Evolutionary conservation across 2,888 invertebrate genomes (phyloP).

Genomic region (Tachystola acroxantha): DNA sequence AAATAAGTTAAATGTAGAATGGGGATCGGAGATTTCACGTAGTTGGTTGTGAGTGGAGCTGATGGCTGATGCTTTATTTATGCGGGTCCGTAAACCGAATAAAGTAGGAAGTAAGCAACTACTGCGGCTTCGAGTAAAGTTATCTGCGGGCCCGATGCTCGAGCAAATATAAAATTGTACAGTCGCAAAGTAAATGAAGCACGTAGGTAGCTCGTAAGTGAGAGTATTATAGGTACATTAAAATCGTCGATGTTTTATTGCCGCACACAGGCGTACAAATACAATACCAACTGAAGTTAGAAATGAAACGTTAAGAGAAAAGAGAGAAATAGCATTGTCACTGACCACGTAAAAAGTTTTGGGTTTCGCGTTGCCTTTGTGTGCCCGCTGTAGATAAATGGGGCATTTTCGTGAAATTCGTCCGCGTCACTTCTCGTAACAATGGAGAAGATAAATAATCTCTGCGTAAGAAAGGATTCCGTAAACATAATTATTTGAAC

Average conservation of each 20-base stretch:
- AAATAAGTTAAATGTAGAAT: slow-evolving; percentile 36
- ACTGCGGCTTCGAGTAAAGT: slow-evolving; percentile 44
- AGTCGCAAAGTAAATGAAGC: slow-evolving; percentile 36
- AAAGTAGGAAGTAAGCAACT: slow-evolving; percentile 58
- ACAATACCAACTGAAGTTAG: slow-evolving; percentile 53
- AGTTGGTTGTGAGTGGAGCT: slow-evolving; percentile 39
- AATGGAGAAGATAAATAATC: slow-evolving; percentile 75
- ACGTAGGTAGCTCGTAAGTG: slow-evolving; percentile 23
- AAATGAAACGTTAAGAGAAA: slow-evolving; percentile 68
- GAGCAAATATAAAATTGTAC: slow-evolving; percentile 54
- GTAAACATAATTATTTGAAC: slow-evolving; percentile 76
- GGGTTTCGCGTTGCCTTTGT: slow-evolving; percentile 72
- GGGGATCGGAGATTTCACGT: slow-evolving; percentile 28
- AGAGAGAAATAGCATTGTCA: slow-evolving; percentile 69
- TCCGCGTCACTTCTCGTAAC: slow-evolving; percentile 73
- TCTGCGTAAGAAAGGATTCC: slow-evolving; percentile 74
- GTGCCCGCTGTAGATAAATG: slow-evolving; percentile 69
- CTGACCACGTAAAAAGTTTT: slow-evolving; percentile 76
- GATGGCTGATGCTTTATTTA: slow-evolving; percentile 55
- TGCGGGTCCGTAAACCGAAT: slow-evolving; percentile 67
- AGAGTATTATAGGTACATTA: slow-evolving; percentile 27
- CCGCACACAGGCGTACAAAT: slow-evolving; percentile 36
- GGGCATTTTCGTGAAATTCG: slow-evolving; percentile 74
- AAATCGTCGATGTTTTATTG: slow-evolving; percentile 30
- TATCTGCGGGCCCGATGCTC: slow-evolving; percentile 62